Base-by-base conservation (phyloP, 2,797 vertebrate species). In the Alfaro cultratus region DNA sequence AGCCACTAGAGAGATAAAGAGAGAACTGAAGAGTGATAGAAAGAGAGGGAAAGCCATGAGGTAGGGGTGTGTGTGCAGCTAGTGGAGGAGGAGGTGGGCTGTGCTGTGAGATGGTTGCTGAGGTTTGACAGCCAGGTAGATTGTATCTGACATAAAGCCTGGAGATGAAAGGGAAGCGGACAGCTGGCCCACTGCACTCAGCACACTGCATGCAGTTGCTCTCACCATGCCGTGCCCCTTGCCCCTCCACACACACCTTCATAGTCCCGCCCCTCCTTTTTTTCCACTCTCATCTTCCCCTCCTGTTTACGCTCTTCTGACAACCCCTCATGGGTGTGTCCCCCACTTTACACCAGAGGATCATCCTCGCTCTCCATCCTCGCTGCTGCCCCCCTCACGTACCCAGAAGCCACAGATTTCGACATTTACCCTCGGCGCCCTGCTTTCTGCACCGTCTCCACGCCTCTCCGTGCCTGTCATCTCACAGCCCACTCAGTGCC, bases 401-500 rank as follows among this genome's bases (percentile, higher is more conserved):
- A 82, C 82, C 41, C 84, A n/a, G 68, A n/a, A 71, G 41, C 68
- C 26, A 15, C n/a, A 45, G n/a, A 77, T 83, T 87, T 78, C 77
- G 55, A 75, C 73, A 80, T 86, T 83, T 82, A 93, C 88, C 84
- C 89, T 89, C 45, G 80, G 62, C 83, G 74, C 81, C 45, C 74
- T 80, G 67, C 84, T 75, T 86, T 74, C 80, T 47, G 77, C 79
- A 60, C 81, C 47, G n/a, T 80, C 80, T 82, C 79, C 49, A 70
- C 12, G 51, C 80, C 77, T 85, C 88, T 81, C 93, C 68, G 57
- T 85, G 94, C 95, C 95, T 96, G 95, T 96, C 95, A 91, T 94
- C 93, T 95, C 95, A 94, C 95, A 80, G 86, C 91, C 95, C 86
- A 90, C 96, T 95, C 96, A 88, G 96, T 84, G 85, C 97, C 96